Evolutionary conservation across 2,113 vertebrate genomes (phyloP), one percentile per base, ranked within the genome.

Genomic region (Synodontis membranacea): DNA sequence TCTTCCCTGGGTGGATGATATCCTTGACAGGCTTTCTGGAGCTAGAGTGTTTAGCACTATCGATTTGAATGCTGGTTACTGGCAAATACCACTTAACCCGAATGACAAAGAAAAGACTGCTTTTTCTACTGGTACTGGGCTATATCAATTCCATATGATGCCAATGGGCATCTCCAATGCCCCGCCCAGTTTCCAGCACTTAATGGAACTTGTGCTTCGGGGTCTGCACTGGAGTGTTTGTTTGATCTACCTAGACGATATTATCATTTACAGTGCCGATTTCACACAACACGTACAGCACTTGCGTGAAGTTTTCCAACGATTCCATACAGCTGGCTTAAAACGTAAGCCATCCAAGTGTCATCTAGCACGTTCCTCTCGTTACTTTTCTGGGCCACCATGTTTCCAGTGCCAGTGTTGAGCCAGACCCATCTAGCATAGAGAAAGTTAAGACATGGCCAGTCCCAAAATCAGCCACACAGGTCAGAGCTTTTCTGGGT

Each of bases 101-200:
- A 11, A 17, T 10, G 86, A 87, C 70, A 87, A 82, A 66, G 68
- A 82, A 39, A 89, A 87, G 50, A 87, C 44, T 2, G 46, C 78
- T 44, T 84, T 89, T 25, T 80, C 82, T 14, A 89, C 85, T 11
- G 66, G 85, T 46, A 28, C 68, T 10, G 74, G 86, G 1, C 21
- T 86, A 17, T 88, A 48, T 64, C 86, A 87, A 8, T 85, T 89
- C 54, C 9, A 54, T 21, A 86, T 82, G 39, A 87, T 89, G 83
- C 68, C 88, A 34, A 66, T 89, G 85, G 82, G 82, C 14, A 68
- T 89, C 21, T 81, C 48, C 2, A 87, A 85, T 68, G 82, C 86
- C 4, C 75, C 52, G 2, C 78, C 86, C 7, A 85, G 76, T 50
- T 87, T 87, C 42, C 58, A 87, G 5, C 7, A 31, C 56, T 10